A percentile compares a stretch with the other conserved stretches of the same genome.
Evolutionary conservation across 2,888 invertebrate genomes (phyloP).

Genomic region (Lochmaea capreae): DNA sequence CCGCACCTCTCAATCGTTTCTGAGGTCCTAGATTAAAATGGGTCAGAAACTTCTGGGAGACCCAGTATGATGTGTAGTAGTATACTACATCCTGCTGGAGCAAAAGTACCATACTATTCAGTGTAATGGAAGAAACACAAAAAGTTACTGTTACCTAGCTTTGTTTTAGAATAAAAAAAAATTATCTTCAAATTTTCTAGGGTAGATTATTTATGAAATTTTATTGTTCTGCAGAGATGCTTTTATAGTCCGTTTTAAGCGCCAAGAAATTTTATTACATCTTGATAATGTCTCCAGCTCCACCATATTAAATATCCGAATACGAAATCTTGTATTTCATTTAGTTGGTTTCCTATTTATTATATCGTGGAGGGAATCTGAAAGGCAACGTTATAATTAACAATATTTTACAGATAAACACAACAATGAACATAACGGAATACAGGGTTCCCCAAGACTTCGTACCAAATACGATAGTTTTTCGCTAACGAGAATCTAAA

Average conservation of each 20-base stretch:
- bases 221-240: constrained; percentile 56
- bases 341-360: background rate
- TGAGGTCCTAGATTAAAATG: too few relatives aligned
- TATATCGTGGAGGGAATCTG: background rate
- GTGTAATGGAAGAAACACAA: too few relatives aligned
- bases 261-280: constrained; percentile 69
- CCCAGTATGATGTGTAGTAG: too few relatives aligned
- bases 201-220: constrained; percentile 62
- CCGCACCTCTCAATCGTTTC: too few relatives aligned
- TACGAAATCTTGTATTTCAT: constrained; percentile 39
- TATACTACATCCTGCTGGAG: too few relatives aligned
- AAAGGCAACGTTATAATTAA: background rate
- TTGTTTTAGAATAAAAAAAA: too few relatives aligned
- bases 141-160: too few relatives aligned
- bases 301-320: constrained; percentile 20
- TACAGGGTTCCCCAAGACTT: too few relatives aligned
- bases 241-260: constrained; percentile 57
- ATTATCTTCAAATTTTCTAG: background rate
- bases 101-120: too few relatives aligned
- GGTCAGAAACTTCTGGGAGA: too few relatives aligned
- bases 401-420: background rate
- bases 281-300: constrained; percentile 68
- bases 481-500: too few relatives aligned
- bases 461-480: too few relatives aligned
- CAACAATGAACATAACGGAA: background rate